Evolutionary conservation across 1,140 invertebrate species (phyloP).

Genomic region (Drosophila chauvacae): DNA sequence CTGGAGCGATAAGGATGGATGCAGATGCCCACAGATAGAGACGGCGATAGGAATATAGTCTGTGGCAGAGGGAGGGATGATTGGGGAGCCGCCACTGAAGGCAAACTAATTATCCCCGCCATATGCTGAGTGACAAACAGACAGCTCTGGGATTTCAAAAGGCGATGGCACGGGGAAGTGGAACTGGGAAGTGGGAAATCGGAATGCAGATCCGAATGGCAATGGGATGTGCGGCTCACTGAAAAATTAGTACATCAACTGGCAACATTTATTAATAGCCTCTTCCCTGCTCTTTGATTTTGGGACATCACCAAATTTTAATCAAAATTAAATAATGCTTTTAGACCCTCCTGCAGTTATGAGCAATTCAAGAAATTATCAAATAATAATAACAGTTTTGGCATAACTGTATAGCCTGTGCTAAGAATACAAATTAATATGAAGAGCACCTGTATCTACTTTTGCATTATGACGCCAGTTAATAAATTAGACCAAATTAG

Average conservation of each 20-base stretch:
- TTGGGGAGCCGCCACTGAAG: constrained; percentile 37
- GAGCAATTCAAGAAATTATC: background rate
- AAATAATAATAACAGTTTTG: background rate
- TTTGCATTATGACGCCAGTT: background rate
- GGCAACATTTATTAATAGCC: constrained; percentile 51
- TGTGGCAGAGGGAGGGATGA: constrained; percentile 14
- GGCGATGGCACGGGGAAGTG: constrained; percentile 10
- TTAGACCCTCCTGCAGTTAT: background rate
- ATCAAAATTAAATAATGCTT: constrained; percentile 1
- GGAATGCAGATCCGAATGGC: constrained; percentile 17
- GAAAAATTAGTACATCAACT: constrained; percentile 58
- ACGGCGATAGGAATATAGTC: constrained; percentile 2
- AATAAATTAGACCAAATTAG: background rate
- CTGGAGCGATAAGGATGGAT: constrained; percentile 25
- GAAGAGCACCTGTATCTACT: too few species aligned
- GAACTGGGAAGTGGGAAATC: constrained; percentile 19
- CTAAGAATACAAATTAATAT: background rate
- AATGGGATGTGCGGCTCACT: constrained; percentile 61
- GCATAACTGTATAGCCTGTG: too few species aligned
- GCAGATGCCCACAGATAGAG: constrained; percentile 8
- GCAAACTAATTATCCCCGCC: constrained; percentile 51
- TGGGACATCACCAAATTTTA: background rate
- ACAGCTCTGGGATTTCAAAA: constrained; percentile 42
- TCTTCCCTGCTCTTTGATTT: constrained; percentile 15
- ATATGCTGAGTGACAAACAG: constrained; percentile 54